Evolutionary conservation across 2,113 vertebrate species (phyloP), one percentile per base, ranked within the genome.

Genomic region (Thunnus maccoyii): DNA sequence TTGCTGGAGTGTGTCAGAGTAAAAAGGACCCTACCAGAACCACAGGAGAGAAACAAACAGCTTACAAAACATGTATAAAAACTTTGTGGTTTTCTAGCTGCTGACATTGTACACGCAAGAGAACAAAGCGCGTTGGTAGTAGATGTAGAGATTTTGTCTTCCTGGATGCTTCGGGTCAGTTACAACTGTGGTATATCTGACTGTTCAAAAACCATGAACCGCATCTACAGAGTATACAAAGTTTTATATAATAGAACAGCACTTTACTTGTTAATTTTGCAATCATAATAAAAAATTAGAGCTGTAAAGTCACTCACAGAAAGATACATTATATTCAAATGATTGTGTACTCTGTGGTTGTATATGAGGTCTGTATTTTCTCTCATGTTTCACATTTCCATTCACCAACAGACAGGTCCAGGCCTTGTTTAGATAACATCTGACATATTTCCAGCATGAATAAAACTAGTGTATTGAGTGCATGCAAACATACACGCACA

Each of bases 11-110:
- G 36, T 67, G 50, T 50, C 12, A 44, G n/a, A 74, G 7, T 7
- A 7, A 25, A 68, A n/a, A 50, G 0, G 17, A 22, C 12, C 1
- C 4, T 5, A 27, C 2, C 20, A 30, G 15, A 66, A 48, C 11
- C 6, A 3, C 1, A 6, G 11, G 3, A 3, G 17, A 2, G 46
- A 7, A 22, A 65, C 25, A 44, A 61, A 56, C 5, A 11, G 3
- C 16, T 32, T 13, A 12, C 11, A 44, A 54, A 18, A 18, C 20
- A 54, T n/a, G 8, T 3, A 20, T 14, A 20, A 7, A 48, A 8
- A 25, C 5, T 8, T 9, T 83, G 77, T 75, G 80, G 86, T 88
- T 86, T 84, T 51, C 22, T 46, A 13, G n/a, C 1, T 2, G 27
- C 55, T 77, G 54, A 86, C 44, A 20, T n/a, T 46, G 18, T 36